Evolutionary conservation across 2,113 vertebrate genomes (phyloP).

Genomic region (Bubo scandiacus): DNA sequence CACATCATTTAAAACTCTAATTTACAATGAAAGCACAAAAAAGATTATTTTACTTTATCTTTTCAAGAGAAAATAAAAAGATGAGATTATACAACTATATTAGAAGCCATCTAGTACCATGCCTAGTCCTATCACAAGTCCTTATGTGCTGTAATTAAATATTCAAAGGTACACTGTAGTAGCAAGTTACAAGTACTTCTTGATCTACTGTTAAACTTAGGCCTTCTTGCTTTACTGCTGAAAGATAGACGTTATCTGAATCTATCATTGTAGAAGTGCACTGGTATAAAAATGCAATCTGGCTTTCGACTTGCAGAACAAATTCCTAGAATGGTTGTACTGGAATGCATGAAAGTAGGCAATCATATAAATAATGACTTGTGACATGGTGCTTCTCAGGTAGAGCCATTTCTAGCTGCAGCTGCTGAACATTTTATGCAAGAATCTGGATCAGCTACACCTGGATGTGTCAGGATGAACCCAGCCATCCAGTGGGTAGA

Average conservation of each 20-base stretch:
- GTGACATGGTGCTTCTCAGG: not conserved
- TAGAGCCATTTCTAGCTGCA: not conserved
- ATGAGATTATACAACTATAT: not conserved
- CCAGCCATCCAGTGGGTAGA: not conserved
- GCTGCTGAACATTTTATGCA: not conserved
- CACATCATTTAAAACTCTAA: constrained; percentile 24
- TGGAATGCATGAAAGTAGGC: not conserved
- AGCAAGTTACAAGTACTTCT: not conserved
- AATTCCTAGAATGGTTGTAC: not conserved
- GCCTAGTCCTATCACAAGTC: not conserved
- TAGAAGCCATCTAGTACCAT: not conserved
- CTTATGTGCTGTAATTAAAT: not conserved
- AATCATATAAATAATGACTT: not conserved
- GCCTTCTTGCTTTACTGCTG: not conserved
- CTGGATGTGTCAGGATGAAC: not conserved
- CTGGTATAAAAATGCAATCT: not conserved
- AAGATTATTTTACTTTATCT: not conserved
- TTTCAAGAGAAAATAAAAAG: not conserved
- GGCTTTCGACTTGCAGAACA: not conserved
- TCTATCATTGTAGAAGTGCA: not conserved
- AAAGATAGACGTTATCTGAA: not conserved
- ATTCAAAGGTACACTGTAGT: not conserved
- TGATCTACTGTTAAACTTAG: not conserved
- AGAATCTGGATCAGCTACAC: not conserved
- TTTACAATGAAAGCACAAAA: constrained; percentile 11